phyloP scores from a whole-genome alignment of 1,140 invertebrate species.

The Pseudachorutes palmiensis region DNA sequence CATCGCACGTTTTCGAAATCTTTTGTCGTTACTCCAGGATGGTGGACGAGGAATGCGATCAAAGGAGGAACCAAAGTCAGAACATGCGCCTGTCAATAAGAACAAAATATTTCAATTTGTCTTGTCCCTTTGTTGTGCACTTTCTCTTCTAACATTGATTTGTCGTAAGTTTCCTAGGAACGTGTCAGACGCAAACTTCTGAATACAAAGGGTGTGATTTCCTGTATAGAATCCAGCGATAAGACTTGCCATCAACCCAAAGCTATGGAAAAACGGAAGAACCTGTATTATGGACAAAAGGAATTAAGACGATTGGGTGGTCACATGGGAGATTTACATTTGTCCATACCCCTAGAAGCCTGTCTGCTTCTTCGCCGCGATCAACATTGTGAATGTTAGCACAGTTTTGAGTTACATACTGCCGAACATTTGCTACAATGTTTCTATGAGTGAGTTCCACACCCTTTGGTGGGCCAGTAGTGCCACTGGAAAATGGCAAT shows the following conservation, averaged over 20 bases:
- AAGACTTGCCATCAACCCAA: conserved; percentile 10
- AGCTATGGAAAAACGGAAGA: conserved; percentile 31
- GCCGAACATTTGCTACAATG: neutral
- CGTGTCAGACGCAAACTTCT: conserved; percentile 61
- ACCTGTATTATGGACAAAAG: neutral
- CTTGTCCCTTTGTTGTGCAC: too few relatives aligned
- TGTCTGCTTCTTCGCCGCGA: too few relatives aligned
- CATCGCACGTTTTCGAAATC: conserved; percentile 12
- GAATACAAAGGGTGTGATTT: conserved; percentile 58
- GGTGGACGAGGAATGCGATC: conserved; percentile 56
- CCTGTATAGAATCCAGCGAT: conserved; percentile 49
- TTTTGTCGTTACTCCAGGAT: conserved; percentile 41
- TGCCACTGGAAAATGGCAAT: conserved; percentile 45
- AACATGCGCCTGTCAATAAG: conserved; percentile 41
- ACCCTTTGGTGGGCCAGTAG: conserved; percentile 60
- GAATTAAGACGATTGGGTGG: neutral
- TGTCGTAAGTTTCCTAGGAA: conserved; percentile 58
- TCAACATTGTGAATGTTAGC: too few relatives aligned
- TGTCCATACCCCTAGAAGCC: too few relatives aligned
- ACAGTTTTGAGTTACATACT: too few relatives aligned
- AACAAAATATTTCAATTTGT: too few relatives aligned
- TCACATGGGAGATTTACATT: too few relatives aligned
- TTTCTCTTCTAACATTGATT: too few relatives aligned
- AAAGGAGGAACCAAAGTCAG: conserved; percentile 56
- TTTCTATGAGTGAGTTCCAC: conserved; percentile 62